A percentile compares a stretch with the other conserved stretches of the same genome.
These are phyloP conservation scores for Setipinna tenuifilis DNA, from an alignment of 2,797 vertebrate genomes.

Conservation along the genomic window DNA sequence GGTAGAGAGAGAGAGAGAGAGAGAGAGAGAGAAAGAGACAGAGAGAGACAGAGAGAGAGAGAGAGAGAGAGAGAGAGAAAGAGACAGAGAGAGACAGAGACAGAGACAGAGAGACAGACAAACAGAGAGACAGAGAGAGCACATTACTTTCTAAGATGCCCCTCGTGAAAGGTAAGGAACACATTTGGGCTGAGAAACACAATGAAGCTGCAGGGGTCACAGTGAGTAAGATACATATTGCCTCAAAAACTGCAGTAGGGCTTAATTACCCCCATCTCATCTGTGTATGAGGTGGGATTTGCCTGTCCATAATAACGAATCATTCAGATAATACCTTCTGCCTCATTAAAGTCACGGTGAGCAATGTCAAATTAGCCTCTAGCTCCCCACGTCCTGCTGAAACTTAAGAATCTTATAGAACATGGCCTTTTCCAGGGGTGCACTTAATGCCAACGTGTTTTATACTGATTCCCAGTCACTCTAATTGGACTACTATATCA, in stretches of 20 bases:
- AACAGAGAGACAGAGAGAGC: too few species aligned
- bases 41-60: too few species aligned
- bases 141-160: not conserved
- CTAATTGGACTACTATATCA: not conserved
- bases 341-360: slow-evolving; percentile 11
- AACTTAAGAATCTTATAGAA: not conserved
- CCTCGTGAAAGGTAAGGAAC: not conserved
- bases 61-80: too few species aligned
- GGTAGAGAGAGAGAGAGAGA: too few species aligned
- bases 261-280: not conserved
- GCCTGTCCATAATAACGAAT: not conserved
- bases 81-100: too few species aligned
- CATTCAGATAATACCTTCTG: not conserved
- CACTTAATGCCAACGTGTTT: not conserved
- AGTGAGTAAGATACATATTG: not conserved
- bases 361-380: not conserved
- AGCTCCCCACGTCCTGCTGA: not conserved
- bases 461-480: not conserved
- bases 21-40: too few species aligned
- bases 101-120: too few species aligned
- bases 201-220: not conserved
- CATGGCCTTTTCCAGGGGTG: not conserved
- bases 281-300: not conserved
- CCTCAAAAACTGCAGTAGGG: not conserved
- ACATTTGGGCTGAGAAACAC: not conserved